Evolutionary conservation across 1,140 invertebrate species (phyloP), one percentile per base, ranked within the genome.

Genomic region (Sarcophaga bullata): DNA sequence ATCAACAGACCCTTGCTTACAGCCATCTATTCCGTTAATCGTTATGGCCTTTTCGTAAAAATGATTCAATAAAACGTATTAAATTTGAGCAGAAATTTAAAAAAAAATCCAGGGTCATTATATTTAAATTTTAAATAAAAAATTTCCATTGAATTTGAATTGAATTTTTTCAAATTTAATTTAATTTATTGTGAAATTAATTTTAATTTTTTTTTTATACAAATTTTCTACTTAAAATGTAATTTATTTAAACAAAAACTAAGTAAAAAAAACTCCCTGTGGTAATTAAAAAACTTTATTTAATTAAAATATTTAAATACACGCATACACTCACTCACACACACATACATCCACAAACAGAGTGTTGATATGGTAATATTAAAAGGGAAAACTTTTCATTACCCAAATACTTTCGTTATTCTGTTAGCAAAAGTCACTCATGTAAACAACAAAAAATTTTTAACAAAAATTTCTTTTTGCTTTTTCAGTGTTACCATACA

Each of bases 281-380:
- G 62, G 62, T 68, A 68, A 68, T 68, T 68, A 19, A 68, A 68
- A 68, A 68, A 68, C 17, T 68, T 68, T 68, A 25, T 17, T 68
- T 19, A 68, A 68, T 68, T 68, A 68, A 68, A 68, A 68, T n/a
- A 19, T 19, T 19, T 19, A n/a, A 68, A 68, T 19, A 37, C 25
- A 37, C 25, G 4, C 25, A 37, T 4, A 37, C 25, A 37, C 25
- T 2, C 25, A 37, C n/a, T n/a, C n/a, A n/a, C n/a, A n/a, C n/a
- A n/a, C n/a, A n/a, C n/a, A n/a, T n/a, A n/a, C n/a, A n/a, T n/a
- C n/a, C 25, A 37, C 25, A 37, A 37, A 37, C 25, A 37, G 25
- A 4, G n/a, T n/a, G n/a, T n/a, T n/a, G n/a, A n/a, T n/a, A n/a
- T n/a, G n/a, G n/a, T n/a, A n/a, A n/a, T n/a, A n/a, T n/a, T n/a